Conservation (phyloP, 2,797 vertebrate genomes). For the Picus viridis region DNA sequence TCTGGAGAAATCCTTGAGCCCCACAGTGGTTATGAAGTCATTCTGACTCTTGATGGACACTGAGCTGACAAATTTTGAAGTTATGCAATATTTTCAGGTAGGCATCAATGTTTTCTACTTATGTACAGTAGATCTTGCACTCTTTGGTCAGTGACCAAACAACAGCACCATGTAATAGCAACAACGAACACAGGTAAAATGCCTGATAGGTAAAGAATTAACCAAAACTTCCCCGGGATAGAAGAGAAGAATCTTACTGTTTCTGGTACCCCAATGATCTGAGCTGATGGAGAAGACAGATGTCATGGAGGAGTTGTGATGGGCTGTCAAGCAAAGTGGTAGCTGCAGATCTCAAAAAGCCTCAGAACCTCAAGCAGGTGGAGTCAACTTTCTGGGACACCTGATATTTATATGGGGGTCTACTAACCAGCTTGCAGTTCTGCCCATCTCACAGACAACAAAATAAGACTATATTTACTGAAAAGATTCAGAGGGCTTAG, state of each 20-base stretch:
- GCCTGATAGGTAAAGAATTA: accelerated
- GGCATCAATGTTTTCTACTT: accelerated
- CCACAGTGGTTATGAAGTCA: background rate
- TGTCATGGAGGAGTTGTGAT: accelerated
- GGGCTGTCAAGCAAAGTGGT: background rate
- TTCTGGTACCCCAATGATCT: accelerated
- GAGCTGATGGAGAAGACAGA: background rate
- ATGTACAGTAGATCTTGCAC: accelerated
- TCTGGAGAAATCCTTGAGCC: background rate
- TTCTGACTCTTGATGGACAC: background rate
- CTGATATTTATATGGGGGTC: accelerated
- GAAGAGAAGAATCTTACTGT: accelerated
- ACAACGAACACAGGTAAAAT: accelerated
- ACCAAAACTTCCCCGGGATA: background rate
- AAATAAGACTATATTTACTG: background rate
- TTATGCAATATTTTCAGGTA: background rate
- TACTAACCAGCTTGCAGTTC: background rate
- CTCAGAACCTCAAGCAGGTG: accelerated
- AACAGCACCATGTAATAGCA: accelerated
- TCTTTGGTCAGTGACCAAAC: background rate
- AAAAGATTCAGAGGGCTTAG: background rate
- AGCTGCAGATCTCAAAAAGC: background rate
- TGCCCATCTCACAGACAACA: accelerated
- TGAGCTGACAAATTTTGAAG: background rate
- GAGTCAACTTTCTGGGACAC: accelerated